These are phyloP conservation scores for Phenganax subtilis DNA, from an alignment of 92 coral and sea anemone genomes.

Conservation along the genomic window DNA sequence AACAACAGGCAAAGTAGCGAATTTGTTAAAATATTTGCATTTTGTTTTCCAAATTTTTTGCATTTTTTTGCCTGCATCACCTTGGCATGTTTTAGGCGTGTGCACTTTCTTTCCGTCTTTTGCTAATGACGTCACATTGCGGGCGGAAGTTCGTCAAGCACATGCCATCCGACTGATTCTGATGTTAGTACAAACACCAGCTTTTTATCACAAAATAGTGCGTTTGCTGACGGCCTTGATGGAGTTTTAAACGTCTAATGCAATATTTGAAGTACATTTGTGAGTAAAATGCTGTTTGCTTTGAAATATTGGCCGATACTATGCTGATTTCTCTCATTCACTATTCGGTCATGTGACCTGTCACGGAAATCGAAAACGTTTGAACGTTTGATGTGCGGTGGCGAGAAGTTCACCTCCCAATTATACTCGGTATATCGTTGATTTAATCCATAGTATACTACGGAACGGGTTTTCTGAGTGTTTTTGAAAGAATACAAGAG, in stretches of 20 bases:
- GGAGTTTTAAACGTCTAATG: neutral
- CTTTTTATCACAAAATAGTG: neutral
- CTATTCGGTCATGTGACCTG: conserved; percentile 16
- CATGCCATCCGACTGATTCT: neutral
- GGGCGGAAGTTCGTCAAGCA: conserved; percentile 38
- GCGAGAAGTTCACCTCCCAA: neutral
- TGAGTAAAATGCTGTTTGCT: neutral
- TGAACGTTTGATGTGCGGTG: conserved; percentile 18
- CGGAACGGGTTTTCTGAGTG: neutral
- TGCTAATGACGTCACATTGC: conserved; percentile 34
- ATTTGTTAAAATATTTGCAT: neutral
- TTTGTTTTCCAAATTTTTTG: neutral
- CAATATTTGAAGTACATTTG: neutral
- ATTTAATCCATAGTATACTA: conserved; percentile 1
- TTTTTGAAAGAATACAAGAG: neutral
- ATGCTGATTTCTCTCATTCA: neutral
- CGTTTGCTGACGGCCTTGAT: neutral
- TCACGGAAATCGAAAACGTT: conserved; percentile 3
- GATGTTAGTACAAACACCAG: neutral
- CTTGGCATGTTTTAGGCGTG: conserved; percentile 2
- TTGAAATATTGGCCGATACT: neutral
- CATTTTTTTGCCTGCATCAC: neutral
- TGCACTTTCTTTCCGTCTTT: conserved; percentile 15
- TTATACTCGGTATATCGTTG: neutral
- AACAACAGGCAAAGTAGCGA: neutral